Evolutionary conservation across 2,113 vertebrate species (phyloP), one percentile per base, ranked within the genome.

Genomic region (Meleagris gallopavo): DNA sequence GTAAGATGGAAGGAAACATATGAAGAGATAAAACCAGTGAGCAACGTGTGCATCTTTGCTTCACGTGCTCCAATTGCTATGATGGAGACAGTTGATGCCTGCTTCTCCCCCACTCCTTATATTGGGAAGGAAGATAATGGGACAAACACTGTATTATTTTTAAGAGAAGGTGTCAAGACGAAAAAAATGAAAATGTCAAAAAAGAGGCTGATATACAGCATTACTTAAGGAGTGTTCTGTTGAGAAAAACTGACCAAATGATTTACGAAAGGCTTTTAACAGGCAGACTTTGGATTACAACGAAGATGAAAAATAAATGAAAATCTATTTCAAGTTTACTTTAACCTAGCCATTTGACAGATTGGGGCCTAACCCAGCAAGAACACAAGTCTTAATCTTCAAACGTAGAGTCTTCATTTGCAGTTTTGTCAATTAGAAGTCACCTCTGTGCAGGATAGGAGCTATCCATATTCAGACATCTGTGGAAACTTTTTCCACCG

Each of bases 121-220:
- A 85, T 83, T 78, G 30, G 78, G 74, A 94, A 94, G 88, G 94
- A 95, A 97, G 96, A 97, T 98, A 98, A 97, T 89, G 96, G 95
- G 95, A 76, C 88, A 96, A 97, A 97, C 86, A 92, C 74, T 91
- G 34, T 96, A 97, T 97, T 97, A 97, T 97, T 98, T 97, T 97
- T 97, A 96, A 97, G 90, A 97, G 95, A 96, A 96, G 95, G 97
- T 97, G 95, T 97, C 98, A 98, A 95, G 95, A 96, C 91, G 90
- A 96, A 98, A 97, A 97, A 98, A 98, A 97, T 97, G 96, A 97
- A 98, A 97, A 97, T 40, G 97, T 98, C 98, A 98, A 94, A 97
- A 97, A 92, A 86, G 90, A 94, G 92, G 94, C 88, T 98, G 98
- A 98, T 97, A 95, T 97, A 97, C 89, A 11, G 48, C 96, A 95